Evolutionary conservation across 2,888 invertebrate species (phyloP).

Genomic region (Ectemnius cavifrons): DNA sequence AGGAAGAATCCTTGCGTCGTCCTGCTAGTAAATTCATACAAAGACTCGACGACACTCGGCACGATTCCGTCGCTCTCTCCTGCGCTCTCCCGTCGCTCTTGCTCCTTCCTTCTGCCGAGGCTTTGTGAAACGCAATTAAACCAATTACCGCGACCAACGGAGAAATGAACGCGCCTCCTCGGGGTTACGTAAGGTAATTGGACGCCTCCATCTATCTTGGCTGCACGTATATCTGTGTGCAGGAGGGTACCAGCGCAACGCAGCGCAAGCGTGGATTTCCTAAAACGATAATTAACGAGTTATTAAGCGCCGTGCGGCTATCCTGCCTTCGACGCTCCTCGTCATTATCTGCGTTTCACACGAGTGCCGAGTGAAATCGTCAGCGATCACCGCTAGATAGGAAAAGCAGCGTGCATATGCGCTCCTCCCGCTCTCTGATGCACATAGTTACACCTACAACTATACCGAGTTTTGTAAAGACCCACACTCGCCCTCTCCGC

Average conservation of each 20-base stretch:
- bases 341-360: slow-evolving; percentile 74
- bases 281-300: slow-evolving; percentile 79
- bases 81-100: slow-evolving; percentile 30
- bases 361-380: slow-evolving; percentile 70
- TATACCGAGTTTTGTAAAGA: neutral
- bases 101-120: slow-evolving; percentile 42
- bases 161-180: slow-evolving; percentile 62
- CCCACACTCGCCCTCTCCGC: too few relatives aligned
- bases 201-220: slow-evolving; percentile 49
- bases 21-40: neutral
- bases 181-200: slow-evolving; percentile 77
- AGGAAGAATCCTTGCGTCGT: slow-evolving; percentile 6
- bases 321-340: slow-evolving; percentile 62
- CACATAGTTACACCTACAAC: slow-evolving; percentile 22
- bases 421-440: neutral
- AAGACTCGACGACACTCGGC: slow-evolving; percentile 11
- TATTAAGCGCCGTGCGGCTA: slow-evolving; percentile 74
- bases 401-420: slow-evolving; percentile 28
- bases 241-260: slow-evolving; percentile 41
- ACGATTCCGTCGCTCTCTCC: slow-evolving; percentile 25
- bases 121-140: slow-evolving; percentile 75
- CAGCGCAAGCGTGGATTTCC: slow-evolving; percentile 72
- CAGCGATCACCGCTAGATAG: slow-evolving; percentile 60
- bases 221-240: slow-evolving; percentile 16
- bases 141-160: slow-evolving; percentile 74